Base-by-base conservation (phyloP, 2,113 vertebrate species). In the Corythoichthys haematopterus region DNA sequence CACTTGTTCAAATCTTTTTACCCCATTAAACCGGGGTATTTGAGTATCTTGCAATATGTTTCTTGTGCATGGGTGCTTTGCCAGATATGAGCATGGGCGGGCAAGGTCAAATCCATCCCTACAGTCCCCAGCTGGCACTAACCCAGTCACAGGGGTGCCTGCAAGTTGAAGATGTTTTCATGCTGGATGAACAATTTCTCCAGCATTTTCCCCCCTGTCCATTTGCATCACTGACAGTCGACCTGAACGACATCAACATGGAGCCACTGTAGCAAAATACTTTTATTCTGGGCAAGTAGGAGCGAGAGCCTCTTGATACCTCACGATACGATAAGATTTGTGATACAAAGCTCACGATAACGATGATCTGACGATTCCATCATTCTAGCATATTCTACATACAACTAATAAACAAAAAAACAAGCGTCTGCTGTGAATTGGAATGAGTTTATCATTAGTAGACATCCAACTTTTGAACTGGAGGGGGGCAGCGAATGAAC, bases 131-230 rank as follows among this genome's bases (percentile, higher is more conserved):
- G 86, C 84, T 88, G 87, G 84, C 88, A 80, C 80, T 68, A 58
- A 71, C 71, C 80, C 71, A 65, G 66, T 79, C 77, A 84, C 77
- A 76, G 75, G 79, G 73, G 77, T 79, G 78, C 85, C 76, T 67
- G 68, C 61, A 81, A 81, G 82, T 81, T 66, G 70, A 71, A 76
- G 70, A 74, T 48, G 50, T 87, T 87, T 90, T 90, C 83, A 87
- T 81, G 86, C 83, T 87, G 72, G 77, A 83, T 87, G 89, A 79
- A 87, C 88, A 89, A 90, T 90, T 88, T 85, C 75, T 85, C 74
- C 81, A 70, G 78, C 86, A 86, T 91, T 92, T 90, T 86, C 83
- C 76, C 81, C 71, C 70, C 80, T 80, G 85, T 88, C 87, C 77
- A 76, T 85, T 80, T 89, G 78, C 77, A 90, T 91, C 87, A 87